A percentile compares a stretch with the other conserved stretches of the same genome.
Evolutionary conservation across 2,888 invertebrate genomes (phyloP).

Genomic region (Pristionchus entomophagus): DNA sequence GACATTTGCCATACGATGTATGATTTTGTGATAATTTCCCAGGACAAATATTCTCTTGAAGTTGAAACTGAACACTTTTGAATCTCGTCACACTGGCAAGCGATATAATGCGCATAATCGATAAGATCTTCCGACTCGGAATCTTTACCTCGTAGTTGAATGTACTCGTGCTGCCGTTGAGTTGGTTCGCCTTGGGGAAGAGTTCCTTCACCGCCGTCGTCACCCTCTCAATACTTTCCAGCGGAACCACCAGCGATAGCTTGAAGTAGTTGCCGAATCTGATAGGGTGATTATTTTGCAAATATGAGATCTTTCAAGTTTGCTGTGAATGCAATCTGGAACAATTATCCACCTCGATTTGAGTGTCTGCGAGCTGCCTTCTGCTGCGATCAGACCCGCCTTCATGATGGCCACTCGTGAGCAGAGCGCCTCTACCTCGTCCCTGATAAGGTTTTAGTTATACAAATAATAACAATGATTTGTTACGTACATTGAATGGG

Average conservation of each 20-base stretch:
- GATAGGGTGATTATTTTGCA: neutral
- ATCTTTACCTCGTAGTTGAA: conserved; percentile 29
- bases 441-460: too few species aligned
- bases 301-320: too few species aligned
- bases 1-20: too few species aligned
- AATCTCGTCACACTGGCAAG: too few species aligned
- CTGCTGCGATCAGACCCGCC: conserved; percentile 67
- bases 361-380: conserved; percentile 71
- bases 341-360: conserved; percentile 52
- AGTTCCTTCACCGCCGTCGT: neutral
- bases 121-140: too few species aligned
- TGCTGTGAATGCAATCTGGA: too few species aligned
- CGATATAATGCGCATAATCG: too few species aligned
- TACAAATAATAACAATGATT: neutral
- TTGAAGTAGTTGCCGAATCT: conserved; percentile 40
- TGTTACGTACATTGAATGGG: conserved; percentile 76
- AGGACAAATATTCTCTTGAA: neutral
- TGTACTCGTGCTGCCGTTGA: neutral
- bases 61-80: too few species aligned
- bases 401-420: conserved; percentile 71
- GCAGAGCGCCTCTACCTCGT: conserved; percentile 70
- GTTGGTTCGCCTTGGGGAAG: neutral
- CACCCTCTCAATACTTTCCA: neutral
- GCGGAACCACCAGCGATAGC: neutral
- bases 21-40: too few species aligned